Percentiles rank a stretch among this genome's conserved stretches.
Conservation (phyloP, 2,888 invertebrate genomes). For the Scaptomyza cyrtandrae region DNA sequence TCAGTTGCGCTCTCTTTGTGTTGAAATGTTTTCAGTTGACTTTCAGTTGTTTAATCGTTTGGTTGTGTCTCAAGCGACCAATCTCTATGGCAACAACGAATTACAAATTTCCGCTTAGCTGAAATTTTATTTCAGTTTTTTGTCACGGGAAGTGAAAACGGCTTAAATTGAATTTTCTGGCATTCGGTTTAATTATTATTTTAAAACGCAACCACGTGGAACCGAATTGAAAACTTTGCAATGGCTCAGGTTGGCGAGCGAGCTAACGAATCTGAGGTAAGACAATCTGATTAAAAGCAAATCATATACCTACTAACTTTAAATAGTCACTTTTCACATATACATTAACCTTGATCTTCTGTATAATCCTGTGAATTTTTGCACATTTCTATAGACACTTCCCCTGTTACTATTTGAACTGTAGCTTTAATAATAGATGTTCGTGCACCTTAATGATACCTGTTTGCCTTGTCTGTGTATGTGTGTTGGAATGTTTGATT, state of each 20-base stretch:
- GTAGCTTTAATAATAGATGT: background rate
- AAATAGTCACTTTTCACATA: background rate
- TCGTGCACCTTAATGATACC: constrained; percentile 23
- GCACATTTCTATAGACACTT: constrained; percentile 4
- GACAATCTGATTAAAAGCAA: constrained; percentile 16
- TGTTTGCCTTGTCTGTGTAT: constrained; percentile 30
- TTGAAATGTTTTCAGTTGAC: constrained; percentile 69
- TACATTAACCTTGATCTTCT: constrained; percentile 32
- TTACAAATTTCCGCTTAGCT: constrained; percentile 24
- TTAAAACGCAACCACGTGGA: constrained; percentile 52
- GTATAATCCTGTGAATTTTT: constrained; percentile 22
- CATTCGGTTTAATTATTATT: constrained; percentile 14
- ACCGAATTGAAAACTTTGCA: constrained; percentile 49
- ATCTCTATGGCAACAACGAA: constrained; percentile 65
- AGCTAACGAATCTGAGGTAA: constrained; percentile 77
- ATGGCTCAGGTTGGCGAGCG: constrained; percentile 76
- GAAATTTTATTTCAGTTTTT: background rate
- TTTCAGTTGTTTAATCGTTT: constrained; percentile 80
- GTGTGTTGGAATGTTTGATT: constrained; percentile 7
- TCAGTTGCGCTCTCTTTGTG: constrained; percentile 26
- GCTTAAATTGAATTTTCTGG: constrained; percentile 26
- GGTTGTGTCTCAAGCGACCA: constrained; percentile 74
- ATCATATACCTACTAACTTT: background rate
- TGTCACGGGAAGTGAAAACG: constrained; percentile 14
- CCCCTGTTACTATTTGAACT: constrained; percentile 2